Conservation (phyloP, 2,888 invertebrate species). For the Cosmopolites sordidus region DNA sequence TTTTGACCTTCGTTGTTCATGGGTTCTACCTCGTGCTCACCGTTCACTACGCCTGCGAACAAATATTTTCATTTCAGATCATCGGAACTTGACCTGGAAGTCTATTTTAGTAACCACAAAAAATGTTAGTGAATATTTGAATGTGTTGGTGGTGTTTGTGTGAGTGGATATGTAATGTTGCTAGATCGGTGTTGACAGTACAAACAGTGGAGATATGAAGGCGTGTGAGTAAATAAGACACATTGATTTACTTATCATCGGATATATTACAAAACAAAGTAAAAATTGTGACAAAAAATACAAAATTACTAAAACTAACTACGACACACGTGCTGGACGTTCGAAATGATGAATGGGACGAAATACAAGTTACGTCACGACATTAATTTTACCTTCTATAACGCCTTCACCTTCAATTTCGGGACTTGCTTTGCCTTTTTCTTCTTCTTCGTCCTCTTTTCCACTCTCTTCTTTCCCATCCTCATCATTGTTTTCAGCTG, state of each 20-base stretch:
- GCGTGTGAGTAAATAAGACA: neutral
- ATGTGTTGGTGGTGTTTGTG: neutral
- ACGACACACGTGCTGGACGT: neutral
- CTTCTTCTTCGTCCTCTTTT: slow-evolving; percentile 11
- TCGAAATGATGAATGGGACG: neutral
- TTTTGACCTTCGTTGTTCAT: slow-evolving; percentile 50
- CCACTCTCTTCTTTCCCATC: slow-evolving; percentile 8
- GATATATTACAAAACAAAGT: neutral
- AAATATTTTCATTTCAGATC: neutral
- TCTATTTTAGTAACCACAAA: neutral
- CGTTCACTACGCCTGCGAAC: slow-evolving; percentile 40
- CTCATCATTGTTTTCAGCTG: slow-evolving; percentile 2
- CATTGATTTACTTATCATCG: neutral
- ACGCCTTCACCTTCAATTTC: slow-evolving; percentile 41
- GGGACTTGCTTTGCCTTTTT: slow-evolving; percentile 9
- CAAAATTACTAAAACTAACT: neutral
- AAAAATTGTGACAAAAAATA: neutral
- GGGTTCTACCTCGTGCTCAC: slow-evolving; percentile 46
- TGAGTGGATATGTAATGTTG: neutral
- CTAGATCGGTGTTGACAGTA: too few species aligned
- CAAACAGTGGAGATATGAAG: too few species aligned
- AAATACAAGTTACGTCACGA: slow-evolving; percentile 20
- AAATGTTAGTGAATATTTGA: neutral
- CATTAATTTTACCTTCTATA: slow-evolving; percentile 42
- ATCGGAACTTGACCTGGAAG: neutral